Percentiles rank a stretch among this genome's conserved stretches.
Conservation (phyloP, 2,888 invertebrate species). For the Zaprionus bogoriensis region DNA sequence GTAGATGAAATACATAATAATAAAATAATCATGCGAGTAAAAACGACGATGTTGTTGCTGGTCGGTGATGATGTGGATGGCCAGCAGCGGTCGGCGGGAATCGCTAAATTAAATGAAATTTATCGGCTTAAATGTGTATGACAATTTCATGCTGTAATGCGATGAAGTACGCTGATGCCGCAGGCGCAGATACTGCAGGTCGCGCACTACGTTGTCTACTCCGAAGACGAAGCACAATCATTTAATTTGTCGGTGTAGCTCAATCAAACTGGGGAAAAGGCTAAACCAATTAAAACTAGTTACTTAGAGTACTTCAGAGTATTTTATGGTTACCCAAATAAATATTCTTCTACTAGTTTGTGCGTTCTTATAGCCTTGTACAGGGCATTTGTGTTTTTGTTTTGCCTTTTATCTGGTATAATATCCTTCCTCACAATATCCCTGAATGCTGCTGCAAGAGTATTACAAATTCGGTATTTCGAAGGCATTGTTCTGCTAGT, state of each 20-base stretch:
- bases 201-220: background rate
- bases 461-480: no score
- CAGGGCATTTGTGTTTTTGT: no score
- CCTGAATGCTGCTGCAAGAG: no score
- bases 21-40: constrained; percentile 29
- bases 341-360: no score
- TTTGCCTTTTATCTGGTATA: no score
- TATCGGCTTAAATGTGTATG: constrained; percentile 73
- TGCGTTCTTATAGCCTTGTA: no score
- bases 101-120: constrained; percentile 58
- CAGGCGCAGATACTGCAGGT: constrained; percentile 5
- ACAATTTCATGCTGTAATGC: constrained; percentile 57
- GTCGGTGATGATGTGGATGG: constrained; percentile 27
- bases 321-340: no score
- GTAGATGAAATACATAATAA: constrained; percentile 27
- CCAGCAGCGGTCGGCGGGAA: constrained; percentile 23
- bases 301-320: no score
- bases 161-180: constrained; percentile 19
- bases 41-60: constrained; percentile 33
- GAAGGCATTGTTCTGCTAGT: constrained; percentile 6
- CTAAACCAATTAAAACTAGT: background rate
- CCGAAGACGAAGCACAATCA: constrained; percentile 9
- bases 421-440: no score
- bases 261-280: background rate
- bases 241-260: constrained; percentile 9